phyloP scores from a whole-genome alignment of 2,888 invertebrate species.

The Aethes cnicana region DNA sequence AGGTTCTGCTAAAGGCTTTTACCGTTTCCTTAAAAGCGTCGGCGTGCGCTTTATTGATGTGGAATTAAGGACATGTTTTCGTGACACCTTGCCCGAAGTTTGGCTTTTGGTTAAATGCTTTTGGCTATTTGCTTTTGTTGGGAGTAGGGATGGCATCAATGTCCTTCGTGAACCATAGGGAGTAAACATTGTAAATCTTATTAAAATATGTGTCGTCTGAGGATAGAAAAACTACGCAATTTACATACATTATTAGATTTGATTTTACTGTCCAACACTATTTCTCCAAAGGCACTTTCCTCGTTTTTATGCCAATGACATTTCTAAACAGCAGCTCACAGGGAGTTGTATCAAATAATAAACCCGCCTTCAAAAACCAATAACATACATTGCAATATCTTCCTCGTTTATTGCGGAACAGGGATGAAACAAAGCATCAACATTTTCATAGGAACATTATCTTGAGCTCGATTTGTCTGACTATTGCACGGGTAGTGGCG shows the following conservation, averaged over 20 bases:
- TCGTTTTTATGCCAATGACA: too few relatives aligned
- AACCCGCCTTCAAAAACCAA: too few relatives aligned
- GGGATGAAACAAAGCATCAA: conserved; percentile 22
- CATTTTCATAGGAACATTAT: conserved; percentile 36
- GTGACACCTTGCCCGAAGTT: conserved; percentile 2
- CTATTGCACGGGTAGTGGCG: conserved; percentile 40
- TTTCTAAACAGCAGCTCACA: too few relatives aligned
- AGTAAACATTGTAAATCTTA: background rate
- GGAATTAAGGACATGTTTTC: conserved; percentile 33
- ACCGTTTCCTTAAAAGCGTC: conserved; percentile 42
- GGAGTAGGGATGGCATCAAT: too few relatives aligned
- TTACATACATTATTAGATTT: background rate
- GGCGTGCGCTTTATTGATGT: conserved; percentile 37
- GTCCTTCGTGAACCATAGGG: too few relatives aligned
- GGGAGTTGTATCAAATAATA: too few relatives aligned
- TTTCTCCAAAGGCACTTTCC: too few relatives aligned
- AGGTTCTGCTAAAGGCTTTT: conserved; percentile 46
- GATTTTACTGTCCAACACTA: too few relatives aligned
- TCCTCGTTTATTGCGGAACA: too few relatives aligned
- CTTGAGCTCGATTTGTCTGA: conserved; percentile 37
- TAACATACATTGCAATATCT: too few relatives aligned
- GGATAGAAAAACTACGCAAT: background rate
- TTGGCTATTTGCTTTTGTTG: too few relatives aligned
- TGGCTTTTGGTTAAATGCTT: background rate
- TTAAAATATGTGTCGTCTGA: background rate